These are phyloP conservation scores for Enteromius treurensis DNA, from an alignment of 2,797 vertebrate genomes.

Conservation along the genomic window DNA sequence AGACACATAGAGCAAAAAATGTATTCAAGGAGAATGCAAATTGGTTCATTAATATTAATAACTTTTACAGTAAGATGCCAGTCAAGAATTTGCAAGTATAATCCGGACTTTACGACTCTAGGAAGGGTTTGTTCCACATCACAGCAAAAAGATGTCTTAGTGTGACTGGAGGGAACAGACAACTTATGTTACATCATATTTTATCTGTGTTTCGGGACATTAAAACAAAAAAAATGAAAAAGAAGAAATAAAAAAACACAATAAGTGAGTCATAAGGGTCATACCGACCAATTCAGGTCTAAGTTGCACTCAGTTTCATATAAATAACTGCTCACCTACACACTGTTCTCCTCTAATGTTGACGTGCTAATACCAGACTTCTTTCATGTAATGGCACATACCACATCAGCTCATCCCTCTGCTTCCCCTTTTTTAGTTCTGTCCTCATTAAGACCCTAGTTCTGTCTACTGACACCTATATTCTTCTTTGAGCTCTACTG, in stretches of 20 bases:
- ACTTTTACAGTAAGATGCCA: conserved; percentile 44
- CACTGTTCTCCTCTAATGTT: background rate
- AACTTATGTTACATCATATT: conserved; percentile 59
- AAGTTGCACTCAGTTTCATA: background rate
- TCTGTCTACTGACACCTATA: conserved; percentile 33
- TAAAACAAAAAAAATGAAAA: conserved; percentile 54
- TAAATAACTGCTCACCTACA: conserved; percentile 3
- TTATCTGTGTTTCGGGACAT: conserved; percentile 66
- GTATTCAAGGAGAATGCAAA: conserved; percentile 51
- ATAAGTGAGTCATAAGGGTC: background rate
- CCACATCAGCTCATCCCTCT: conserved; percentile 43
- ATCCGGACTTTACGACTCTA: conserved; percentile 63
- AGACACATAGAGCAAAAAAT: conserved; percentile 44
- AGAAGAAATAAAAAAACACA: background rate
- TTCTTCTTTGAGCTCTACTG: conserved; percentile 43
- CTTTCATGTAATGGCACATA: conserved; percentile 1
- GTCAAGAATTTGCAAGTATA: conserved; percentile 62
- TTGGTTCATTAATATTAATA: conserved; percentile 51
- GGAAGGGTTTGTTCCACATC: conserved; percentile 65
- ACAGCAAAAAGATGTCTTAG: conserved; percentile 54
- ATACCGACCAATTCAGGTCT: background rate
- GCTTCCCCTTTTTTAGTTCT: background rate
- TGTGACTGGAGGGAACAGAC: conserved; percentile 57
- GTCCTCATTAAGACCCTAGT: conserved; percentile 20
- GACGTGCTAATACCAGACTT: background rate